phyloP scores from a whole-genome alignment of 30 jellyfish, hydroid and myxozoan species.

The Mastigias papua region DNA sequence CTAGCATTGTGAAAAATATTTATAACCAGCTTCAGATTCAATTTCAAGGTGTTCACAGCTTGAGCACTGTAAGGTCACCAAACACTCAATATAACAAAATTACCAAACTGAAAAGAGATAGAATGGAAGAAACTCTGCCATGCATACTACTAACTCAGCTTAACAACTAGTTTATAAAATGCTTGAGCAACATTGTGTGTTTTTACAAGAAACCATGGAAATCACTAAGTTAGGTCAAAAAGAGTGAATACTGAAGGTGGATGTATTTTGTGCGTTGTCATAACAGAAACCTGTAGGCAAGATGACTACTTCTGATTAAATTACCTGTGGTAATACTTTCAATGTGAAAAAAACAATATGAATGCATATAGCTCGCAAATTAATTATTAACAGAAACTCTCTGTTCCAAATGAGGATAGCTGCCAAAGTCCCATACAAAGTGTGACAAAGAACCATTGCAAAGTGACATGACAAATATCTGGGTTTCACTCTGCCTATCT shows the following conservation, averaged over 20 bases:
- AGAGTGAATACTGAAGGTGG: slow-evolving; percentile 8
- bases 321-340: background rate
- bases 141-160: background rate
- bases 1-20: no score
- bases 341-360: background rate
- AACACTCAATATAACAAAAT: no score
- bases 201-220: slow-evolving; percentile 5
- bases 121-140: background rate
- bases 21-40: no score
- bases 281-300: slow-evolving; percentile 11
- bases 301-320: background rate
- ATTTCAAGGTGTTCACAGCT: no score
- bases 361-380: background rate
- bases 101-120: no score
- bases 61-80: no score
- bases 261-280: slow-evolving; percentile 22
- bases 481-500: background rate
- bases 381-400: background rate
- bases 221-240: background rate
- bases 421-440: background rate
- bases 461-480: background rate
- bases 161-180: background rate
- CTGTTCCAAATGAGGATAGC: background rate
- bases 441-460: background rate
- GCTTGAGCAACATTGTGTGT: background rate